Evolutionary conservation across 2,797 vertebrate genomes (phyloP), one percentile per base, ranked within the genome.

Genomic region (Bradypus variegatus): DNA sequence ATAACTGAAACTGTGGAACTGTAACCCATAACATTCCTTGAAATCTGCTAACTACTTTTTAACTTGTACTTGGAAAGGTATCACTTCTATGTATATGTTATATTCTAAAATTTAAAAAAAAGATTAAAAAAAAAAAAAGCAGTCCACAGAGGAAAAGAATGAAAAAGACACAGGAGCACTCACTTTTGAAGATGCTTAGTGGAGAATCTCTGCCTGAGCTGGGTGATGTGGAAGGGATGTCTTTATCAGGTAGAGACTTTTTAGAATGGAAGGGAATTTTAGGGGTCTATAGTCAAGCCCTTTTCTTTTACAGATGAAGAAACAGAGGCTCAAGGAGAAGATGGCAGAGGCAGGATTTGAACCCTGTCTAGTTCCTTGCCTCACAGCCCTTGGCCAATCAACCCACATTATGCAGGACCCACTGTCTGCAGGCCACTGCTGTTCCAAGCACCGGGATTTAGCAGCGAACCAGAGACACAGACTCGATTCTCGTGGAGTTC

Each of bases 281-380:
- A 19, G 29, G 38, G 9, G 16, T 38, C 67, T 91, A 77, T 64
- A 16, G 64, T 58, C 36, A 36, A 73, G 64, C 4, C 48, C 36
- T 69, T 76, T 60, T 79, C 81, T 78, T 90, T 81, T 50, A 60
- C n/a, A 70, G 69, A n/a, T 12, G 31, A 73, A 73, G 31, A 83
- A 65, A 92, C 48, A 2, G 8, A 55, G 21, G 62, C 82, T 94
- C 31, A 53, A 83, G 67, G 62, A 77, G 88, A 91, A 33, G 45
- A 27, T 10, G 45, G n/a, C 55, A 50, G 73, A 55, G 70, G 45
- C 41, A 75, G 45, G 72, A 55, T 53, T 19, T 60, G n/a, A 94
- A 83, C 31, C 16, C 60, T 45, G 2, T 5, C 62, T 77, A 72
- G 27, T 11, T 75, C 60, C 78, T 60, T 14, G 36, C 8, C 67